Conservation (phyloP, 2,797 vertebrate species). For the Protosalanx chinensis region DNA sequence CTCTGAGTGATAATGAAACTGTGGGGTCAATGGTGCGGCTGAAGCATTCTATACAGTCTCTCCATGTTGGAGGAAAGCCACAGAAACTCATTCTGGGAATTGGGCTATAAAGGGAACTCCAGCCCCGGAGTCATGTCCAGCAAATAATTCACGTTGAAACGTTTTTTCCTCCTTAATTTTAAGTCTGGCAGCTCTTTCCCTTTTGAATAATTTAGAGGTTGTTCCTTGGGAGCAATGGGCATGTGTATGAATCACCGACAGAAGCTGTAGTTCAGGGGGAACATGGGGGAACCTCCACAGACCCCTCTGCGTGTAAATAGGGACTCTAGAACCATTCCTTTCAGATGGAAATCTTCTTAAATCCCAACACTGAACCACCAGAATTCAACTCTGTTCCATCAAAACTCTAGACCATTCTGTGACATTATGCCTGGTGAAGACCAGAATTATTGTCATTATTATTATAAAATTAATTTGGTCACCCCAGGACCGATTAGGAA, state of each 20-base stretch:
- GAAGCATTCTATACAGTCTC: conserved; percentile 35
- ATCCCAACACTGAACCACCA: background rate
- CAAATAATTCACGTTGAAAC: conserved; percentile 75
- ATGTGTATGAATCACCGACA: conserved; percentile 61
- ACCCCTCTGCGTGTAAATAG: conserved; percentile 50
- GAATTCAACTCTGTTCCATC: conserved; percentile 35
- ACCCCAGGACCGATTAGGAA: background rate
- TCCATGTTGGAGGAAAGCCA: conserved; percentile 33
- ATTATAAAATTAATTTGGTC: background rate
- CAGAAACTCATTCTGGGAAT: conserved; percentile 49
- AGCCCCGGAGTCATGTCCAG: conserved; percentile 64
- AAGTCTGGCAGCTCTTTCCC: conserved; percentile 68
- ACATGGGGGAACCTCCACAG: conserved; percentile 41
- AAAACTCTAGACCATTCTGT: too few species aligned
- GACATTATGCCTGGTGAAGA: background rate
- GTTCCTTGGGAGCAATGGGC: conserved; percentile 59
- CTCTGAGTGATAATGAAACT: conserved; percentile 28
- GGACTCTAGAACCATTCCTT: conserved; percentile 39
- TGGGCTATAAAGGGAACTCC: conserved; percentile 71
- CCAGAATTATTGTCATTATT: background rate
- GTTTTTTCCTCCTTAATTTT: conserved; percentile 74
- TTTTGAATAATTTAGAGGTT: conserved; percentile 67
- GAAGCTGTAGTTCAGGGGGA: conserved; percentile 35
- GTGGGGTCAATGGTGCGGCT: conserved; percentile 26
- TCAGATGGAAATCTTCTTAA: conserved; percentile 51